Conservation (phyloP, 2,797 vertebrate genomes). For the Mastacembelus armatus region DNA sequence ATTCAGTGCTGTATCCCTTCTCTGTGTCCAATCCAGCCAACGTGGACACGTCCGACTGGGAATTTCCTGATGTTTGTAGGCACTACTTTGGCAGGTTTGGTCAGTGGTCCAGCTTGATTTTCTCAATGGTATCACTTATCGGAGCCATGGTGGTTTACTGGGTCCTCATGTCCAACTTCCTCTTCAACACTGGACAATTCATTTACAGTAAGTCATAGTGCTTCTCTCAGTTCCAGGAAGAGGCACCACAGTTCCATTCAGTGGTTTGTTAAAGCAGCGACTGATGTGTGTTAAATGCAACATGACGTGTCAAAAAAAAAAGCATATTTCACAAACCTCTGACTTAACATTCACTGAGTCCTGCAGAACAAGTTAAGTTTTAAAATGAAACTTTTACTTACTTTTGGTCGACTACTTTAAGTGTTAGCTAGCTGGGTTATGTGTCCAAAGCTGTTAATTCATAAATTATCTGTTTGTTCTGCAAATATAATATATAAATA, state of each 20-base stretch:
- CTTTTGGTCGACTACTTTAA: too few relatives aligned
- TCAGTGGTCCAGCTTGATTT: constrained; percentile 93
- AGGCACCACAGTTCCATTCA: neutral
- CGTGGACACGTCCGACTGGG: constrained; percentile 90
- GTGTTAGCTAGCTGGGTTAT: too few relatives aligned
- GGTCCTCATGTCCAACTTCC: constrained; percentile 99
- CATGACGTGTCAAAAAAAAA: too few relatives aligned
- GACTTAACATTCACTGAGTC: too few relatives aligned
- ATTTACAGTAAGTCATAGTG: constrained; percentile 91
- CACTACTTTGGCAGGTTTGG: constrained; percentile 95
- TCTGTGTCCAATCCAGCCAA: constrained; percentile 77
- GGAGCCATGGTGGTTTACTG: constrained; percentile 99
- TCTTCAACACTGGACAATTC: constrained; percentile 95
- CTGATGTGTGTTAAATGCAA: too few relatives aligned
- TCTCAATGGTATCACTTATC: constrained; percentile 93
- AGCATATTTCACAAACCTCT: too few relatives aligned
- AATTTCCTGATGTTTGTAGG: constrained; percentile 95
- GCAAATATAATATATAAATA: neutral
- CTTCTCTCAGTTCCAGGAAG: neutral
- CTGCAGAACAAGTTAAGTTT: too few relatives aligned
- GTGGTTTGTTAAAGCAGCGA: too few relatives aligned
- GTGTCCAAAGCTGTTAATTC: too few relatives aligned
- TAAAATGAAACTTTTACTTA: too few relatives aligned
- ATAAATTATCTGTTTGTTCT: too few relatives aligned
- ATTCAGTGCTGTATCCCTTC: neutral